Percentiles rank a stretch among this genome's conserved stretches.
Evolutionary conservation across 2,113 vertebrate species (phyloP).

Genomic region (Ceyx melanurus): DNA sequence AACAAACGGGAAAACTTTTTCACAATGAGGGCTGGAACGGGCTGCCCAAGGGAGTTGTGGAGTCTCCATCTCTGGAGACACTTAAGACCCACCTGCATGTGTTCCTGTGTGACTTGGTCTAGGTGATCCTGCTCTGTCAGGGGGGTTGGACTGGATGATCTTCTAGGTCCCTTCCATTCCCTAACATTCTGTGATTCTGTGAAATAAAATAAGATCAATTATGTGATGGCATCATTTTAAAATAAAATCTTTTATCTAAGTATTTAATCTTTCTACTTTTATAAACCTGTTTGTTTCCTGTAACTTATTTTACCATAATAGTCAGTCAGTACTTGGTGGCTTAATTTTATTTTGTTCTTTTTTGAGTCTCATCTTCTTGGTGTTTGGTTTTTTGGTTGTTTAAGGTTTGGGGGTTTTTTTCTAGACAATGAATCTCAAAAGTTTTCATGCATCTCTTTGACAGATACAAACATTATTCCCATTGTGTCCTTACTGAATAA

Average conservation of each 20-base stretch:
- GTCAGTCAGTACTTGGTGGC: background rate
- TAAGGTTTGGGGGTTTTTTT: background rate
- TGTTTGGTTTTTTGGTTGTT: background rate
- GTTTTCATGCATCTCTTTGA: constrained; percentile 67
- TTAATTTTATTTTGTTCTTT: constrained; percentile 1
- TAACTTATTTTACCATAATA: background rate
- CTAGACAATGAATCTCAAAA: constrained; percentile 49
- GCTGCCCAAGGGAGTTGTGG: too few relatives aligned
- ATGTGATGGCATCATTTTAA: background rate
- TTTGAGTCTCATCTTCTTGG: background rate
- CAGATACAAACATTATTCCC: constrained; percentile 71
- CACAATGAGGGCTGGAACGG: too few relatives aligned
- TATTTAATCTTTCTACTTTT: background rate
- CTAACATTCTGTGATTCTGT: too few relatives aligned
- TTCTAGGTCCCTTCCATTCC: too few relatives aligned
- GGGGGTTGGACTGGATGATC: too few relatives aligned
- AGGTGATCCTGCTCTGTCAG: too few relatives aligned
- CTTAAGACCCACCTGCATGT: too few relatives aligned
- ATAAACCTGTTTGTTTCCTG: background rate
- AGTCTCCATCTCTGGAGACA: too few relatives aligned
- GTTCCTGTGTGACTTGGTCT: too few relatives aligned
- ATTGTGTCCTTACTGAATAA: constrained; percentile 72
- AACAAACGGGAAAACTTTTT: too few relatives aligned
- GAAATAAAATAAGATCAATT: background rate
- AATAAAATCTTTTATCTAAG: constrained; percentile 17